Evolutionary conservation across 2,888 invertebrate species (phyloP).

Genomic region (Drosophila pseudotalamancana): DNA sequence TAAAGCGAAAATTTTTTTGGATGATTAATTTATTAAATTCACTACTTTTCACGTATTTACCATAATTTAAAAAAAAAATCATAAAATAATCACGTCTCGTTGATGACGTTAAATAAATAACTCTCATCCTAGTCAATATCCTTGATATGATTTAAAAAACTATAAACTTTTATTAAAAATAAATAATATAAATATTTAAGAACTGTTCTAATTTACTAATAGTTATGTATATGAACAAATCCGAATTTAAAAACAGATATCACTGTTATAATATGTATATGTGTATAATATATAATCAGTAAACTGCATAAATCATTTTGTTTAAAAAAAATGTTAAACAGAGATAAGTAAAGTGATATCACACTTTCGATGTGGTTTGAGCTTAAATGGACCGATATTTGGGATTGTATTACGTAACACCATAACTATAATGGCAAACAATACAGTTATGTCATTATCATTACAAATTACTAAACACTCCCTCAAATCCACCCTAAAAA

Average conservation of each 20-base stretch:
- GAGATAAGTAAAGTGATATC: background rate
- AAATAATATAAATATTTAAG: background rate
- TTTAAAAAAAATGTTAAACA: background rate
- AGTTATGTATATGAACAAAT: too few species aligned
- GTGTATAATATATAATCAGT: too few species aligned
- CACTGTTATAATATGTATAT: too few species aligned
- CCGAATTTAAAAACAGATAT: too few species aligned
- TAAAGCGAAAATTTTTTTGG: background rate
- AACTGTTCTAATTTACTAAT: too few species aligned
- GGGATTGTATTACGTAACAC: background rate
- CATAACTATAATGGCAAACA: background rate
- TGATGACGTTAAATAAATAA: background rate
- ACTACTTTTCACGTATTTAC: conserved; percentile 6
- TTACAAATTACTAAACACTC: background rate
- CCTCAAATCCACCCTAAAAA: conserved; percentile 15
- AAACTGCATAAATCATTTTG: too few species aligned
- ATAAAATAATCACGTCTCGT: conserved; percentile 19
- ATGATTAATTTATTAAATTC: background rate
- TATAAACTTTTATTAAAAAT: too few species aligned
- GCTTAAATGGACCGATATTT: background rate
- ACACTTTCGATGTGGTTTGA: background rate
- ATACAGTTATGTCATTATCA: background rate
- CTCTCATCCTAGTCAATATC: conserved; percentile 6
- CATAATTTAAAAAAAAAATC: background rate
- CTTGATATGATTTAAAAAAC: too few species aligned